Evolutionary conservation across 2,113 vertebrate genomes (phyloP).

Genomic region (Spilogale gracilis): DNA sequence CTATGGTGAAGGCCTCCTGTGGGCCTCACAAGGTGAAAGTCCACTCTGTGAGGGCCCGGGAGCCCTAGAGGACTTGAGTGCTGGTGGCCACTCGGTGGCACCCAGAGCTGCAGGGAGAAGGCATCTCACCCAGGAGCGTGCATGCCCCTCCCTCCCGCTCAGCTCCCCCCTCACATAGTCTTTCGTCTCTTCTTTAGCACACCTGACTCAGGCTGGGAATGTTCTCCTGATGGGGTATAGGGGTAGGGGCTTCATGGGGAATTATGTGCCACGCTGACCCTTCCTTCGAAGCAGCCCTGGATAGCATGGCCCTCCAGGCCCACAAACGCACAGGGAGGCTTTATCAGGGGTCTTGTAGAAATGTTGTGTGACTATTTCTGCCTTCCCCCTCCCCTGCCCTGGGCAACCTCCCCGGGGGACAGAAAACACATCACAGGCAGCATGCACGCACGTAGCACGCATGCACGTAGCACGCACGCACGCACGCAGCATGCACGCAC

Average conservation of each 20-base stretch:
- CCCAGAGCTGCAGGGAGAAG: neutral
- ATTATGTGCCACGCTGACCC: neutral
- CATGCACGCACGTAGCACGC: accelerated
- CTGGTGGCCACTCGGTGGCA: neutral
- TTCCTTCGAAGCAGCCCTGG: neutral
- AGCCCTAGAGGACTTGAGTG: neutral
- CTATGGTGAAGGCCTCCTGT: neutral
- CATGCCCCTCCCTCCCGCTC: neutral
- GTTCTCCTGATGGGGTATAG: neutral
- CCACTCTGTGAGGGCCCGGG: neutral
- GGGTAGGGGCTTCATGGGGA: neutral
- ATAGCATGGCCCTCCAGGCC: neutral
- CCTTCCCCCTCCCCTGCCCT: neutral
- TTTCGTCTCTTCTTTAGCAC: neutral
- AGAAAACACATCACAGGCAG: neutral
- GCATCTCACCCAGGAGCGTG: accelerated
- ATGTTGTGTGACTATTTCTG: neutral
- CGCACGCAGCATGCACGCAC: accelerated
- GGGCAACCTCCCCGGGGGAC: neutral
- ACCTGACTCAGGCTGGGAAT: neutral
- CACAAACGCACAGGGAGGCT: neutral
- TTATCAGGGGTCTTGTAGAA: neutral
- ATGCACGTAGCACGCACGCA: accelerated
- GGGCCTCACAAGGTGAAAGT: neutral
- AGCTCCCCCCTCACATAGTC: neutral